Evolutionary conservation across 2,888 invertebrate species (phyloP).

Genomic region (Clanis bilineata): DNA sequence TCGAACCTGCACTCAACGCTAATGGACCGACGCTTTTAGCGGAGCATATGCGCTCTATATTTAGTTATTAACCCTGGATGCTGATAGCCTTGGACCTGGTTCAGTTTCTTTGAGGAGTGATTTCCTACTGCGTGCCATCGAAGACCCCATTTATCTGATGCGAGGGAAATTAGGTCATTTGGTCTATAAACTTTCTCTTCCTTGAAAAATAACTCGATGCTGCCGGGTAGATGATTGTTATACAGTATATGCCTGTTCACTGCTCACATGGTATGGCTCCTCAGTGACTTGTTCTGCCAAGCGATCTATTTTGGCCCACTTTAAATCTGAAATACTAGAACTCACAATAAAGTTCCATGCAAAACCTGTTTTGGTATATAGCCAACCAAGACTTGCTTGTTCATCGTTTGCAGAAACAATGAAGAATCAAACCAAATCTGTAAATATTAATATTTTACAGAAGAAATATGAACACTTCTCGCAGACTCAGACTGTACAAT

Average conservation of each 20-base stretch:
- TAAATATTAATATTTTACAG: too few species aligned
- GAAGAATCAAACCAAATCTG: too few species aligned
- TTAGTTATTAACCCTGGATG: slow-evolving; percentile 8
- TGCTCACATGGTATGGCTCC: too few species aligned
- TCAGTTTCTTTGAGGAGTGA: slow-evolving; percentile 4
- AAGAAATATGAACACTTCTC: background rate
- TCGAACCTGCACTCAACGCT: slow-evolving; percentile 23
- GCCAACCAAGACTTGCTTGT: too few species aligned
- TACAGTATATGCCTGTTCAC: too few species aligned
- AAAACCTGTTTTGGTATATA: too few species aligned
- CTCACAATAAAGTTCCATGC: too few species aligned
- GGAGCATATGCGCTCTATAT: slow-evolving; percentile 6
- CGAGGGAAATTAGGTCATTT: background rate
- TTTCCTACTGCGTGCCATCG: background rate
- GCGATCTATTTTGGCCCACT: too few species aligned
- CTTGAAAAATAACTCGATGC: background rate
- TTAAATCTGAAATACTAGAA: too few species aligned
- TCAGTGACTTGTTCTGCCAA: too few species aligned
- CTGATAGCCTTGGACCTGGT: slow-evolving; percentile 9
- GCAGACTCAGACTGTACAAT: background rate
- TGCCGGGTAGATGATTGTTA: too few species aligned
- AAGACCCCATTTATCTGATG: background rate
- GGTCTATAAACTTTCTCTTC: background rate
- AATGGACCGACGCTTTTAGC: slow-evolving; percentile 16
- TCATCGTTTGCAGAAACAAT: too few species aligned